Conservation (phyloP, 1,140 invertebrate genomes). For the Diorhabda elongata region DNA sequence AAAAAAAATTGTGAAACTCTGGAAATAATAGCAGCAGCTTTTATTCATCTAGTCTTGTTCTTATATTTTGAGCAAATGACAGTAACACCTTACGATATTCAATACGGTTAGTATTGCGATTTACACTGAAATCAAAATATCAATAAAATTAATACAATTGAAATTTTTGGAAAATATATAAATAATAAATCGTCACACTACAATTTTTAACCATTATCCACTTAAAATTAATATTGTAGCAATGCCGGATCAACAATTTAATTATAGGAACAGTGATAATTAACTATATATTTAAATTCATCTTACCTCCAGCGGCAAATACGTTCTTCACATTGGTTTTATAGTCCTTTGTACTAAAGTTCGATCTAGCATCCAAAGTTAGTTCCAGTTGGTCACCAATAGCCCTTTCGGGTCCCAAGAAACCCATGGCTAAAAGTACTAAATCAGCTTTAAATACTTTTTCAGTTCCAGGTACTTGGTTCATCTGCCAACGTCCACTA, state of each 20-base stretch:
- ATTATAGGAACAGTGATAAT: not conserved
- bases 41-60: too few relatives aligned
- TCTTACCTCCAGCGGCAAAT: slow-evolving; percentile 91
- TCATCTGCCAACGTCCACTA: slow-evolving; percentile 91
- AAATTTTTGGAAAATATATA: too few relatives aligned
- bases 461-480: slow-evolving; percentile 78
- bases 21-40: too few relatives aligned
- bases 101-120: too few relatives aligned
- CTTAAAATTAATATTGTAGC: not conserved
- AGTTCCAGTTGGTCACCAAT: slow-evolving; percentile 81
- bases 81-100: too few relatives aligned
- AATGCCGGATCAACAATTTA: not conserved
- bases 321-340: slow-evolving; percentile 79
- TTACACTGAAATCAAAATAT: too few relatives aligned
- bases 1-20: too few relatives aligned
- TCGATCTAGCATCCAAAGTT: slow-evolving; percentile 85
- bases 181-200: too few relatives aligned
- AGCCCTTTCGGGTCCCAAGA: slow-evolving; percentile 91
- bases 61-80: too few relatives aligned
- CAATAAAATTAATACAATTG: too few relatives aligned
- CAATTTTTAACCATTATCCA: too few relatives aligned
- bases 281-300: not conserved
- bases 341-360: slow-evolving; percentile 85
- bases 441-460: slow-evolving; percentile 85
- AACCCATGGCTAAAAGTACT: slow-evolving; percentile 96